Percentiles rank a stretch among this genome's conserved stretches.
These are phyloP conservation scores for Elephantulus edwardii DNA, from an alignment of 2,113 vertebrate species.

Conservation along the genomic window DNA sequence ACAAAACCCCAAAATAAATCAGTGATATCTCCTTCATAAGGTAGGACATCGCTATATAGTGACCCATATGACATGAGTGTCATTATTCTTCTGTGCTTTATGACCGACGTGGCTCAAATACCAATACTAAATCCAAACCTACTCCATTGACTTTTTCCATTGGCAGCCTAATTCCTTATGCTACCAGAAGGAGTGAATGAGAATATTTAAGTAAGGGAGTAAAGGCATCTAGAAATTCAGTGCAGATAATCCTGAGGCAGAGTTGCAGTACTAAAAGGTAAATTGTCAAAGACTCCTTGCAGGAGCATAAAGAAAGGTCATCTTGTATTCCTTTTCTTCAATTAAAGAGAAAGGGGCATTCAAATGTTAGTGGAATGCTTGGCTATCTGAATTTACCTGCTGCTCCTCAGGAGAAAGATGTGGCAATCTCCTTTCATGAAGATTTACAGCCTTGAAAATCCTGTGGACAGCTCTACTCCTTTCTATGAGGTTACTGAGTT, in stretches of 20 bases:
- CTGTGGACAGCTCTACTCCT: background rate
- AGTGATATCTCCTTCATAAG: no score
- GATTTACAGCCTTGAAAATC: background rate
- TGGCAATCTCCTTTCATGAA: background rate
- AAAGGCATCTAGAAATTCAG: background rate
- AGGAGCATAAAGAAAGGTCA: background rate
- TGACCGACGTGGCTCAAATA: background rate
- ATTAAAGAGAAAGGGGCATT: background rate
- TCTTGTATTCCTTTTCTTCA: background rate
- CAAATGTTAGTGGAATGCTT: no score
- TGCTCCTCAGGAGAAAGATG: background rate
- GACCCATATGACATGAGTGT: rapidly evolving
- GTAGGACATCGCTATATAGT: no score
- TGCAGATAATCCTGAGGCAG: background rate
- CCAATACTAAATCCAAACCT: no score
- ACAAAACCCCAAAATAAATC: no score
- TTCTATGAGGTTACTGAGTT: background rate
- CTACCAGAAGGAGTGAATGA: rapidly evolving
- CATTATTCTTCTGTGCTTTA: background rate
- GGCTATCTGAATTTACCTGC: background rate
- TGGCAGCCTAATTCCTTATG: no score
- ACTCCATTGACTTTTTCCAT: no score
- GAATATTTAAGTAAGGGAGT: background rate
- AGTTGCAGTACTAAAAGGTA: background rate
- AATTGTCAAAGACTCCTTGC: background rate